A percentile compares a stretch with the other conserved stretches of the same genome.
These are phyloP conservation scores for Engystomops pustulosus DNA, from an alignment of 2,113 vertebrate genomes.

Conservation along the genomic window DNA sequence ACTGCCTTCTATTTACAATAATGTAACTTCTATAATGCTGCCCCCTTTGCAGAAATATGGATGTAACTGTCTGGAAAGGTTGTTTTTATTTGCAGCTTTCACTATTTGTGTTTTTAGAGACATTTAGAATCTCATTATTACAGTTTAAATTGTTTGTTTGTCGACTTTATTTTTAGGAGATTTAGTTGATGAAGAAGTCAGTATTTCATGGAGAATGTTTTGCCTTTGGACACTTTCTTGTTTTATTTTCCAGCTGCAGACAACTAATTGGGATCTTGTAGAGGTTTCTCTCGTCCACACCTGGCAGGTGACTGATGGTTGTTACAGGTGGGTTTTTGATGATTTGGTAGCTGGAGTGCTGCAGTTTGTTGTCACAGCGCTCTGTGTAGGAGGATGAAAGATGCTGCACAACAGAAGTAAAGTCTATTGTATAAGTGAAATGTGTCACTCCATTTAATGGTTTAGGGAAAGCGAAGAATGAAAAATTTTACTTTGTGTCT, in stretches of 20 bases:
- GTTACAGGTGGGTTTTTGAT: neutral
- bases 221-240: neutral
- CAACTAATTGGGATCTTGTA: neutral
- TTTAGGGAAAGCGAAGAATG: neutral
- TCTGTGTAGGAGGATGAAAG: slow-evolving; percentile 25
- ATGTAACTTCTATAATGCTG: neutral
- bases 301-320: slow-evolving; percentile 23
- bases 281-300: neutral
- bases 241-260: neutral
- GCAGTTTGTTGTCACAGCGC: neutral
- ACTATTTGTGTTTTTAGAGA: neutral
- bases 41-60: too few relatives aligned
- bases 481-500: neutral
- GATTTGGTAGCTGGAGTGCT: slow-evolving; percentile 1
- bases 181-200: neutral
- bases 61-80: too few relatives aligned
- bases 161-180: neutral
- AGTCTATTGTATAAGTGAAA: neutral
- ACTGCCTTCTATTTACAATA: neutral
- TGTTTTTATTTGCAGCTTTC: too few relatives aligned
- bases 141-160: neutral
- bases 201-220: neutral
- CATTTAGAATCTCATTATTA: neutral
- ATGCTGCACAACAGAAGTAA: slow-evolving; percentile 2
- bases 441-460: slow-evolving; percentile 4